Conservation (phyloP, 2,113 vertebrate species). For the Podarcis raffonei region DNA sequence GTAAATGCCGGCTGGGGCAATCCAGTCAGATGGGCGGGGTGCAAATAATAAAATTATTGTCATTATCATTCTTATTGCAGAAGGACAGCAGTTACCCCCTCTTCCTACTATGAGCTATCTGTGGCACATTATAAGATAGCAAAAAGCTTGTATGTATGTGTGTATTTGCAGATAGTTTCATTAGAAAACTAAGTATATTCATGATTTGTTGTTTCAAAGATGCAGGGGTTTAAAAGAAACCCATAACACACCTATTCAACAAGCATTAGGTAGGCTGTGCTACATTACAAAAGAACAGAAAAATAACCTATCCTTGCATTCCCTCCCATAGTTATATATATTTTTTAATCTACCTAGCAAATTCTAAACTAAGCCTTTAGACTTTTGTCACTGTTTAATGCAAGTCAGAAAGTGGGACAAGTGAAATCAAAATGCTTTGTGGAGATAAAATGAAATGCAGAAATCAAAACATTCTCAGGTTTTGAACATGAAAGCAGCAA, state of each 20-base stretch:
- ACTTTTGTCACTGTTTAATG: background rate
- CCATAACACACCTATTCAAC: background rate
- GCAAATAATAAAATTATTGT: too few species aligned
- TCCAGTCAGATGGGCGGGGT: too few species aligned
- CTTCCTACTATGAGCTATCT: background rate
- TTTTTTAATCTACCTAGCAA: background rate
- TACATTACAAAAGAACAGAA: background rate
- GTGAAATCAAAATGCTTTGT: background rate
- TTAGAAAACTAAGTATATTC: background rate
- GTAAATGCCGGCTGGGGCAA: too few species aligned
- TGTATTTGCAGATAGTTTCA: too few species aligned
- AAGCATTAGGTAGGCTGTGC: background rate
- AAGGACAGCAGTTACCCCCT: too few species aligned
- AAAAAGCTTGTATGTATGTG: too few species aligned
- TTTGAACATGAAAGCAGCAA: conserved; percentile 7
- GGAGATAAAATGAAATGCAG: background rate
- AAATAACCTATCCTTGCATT: background rate
- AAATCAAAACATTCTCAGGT: conserved; percentile 2
- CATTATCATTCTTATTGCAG: too few species aligned
- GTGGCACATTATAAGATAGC: background rate
- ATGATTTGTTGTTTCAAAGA: rapidly evolving
- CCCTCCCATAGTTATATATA: background rate
- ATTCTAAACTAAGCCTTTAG: conserved; percentile 2
- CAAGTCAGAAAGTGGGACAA: conserved; percentile 7
- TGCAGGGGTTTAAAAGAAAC: background rate